A percentile compares a stretch with the other conserved stretches of the same genome.
These are phyloP conservation scores for Nematostella vectensis DNA, from an alignment of 92 coral and sea anemone species.

Conservation along the genomic window DNA sequence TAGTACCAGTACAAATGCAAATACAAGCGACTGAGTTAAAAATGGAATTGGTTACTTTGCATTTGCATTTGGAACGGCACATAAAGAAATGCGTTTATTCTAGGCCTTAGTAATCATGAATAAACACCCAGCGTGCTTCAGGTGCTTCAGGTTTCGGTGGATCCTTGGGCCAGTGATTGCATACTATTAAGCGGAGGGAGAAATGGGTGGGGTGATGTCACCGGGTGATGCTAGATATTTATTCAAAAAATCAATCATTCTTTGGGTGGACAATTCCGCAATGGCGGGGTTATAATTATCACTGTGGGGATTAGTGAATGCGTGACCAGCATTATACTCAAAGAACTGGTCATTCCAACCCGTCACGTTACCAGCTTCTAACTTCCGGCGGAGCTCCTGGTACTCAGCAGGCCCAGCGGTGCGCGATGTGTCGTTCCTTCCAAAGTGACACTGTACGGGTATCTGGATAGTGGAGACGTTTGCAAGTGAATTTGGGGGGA, in stretches of 20 bases:
- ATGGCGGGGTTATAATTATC: conserved; percentile 38
- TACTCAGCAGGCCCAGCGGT: conserved; percentile 53
- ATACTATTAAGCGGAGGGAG: too few species aligned
- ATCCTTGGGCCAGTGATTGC: too few species aligned
- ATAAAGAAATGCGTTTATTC: too few species aligned
- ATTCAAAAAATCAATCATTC: conserved; percentile 86
- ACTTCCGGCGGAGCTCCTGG: conserved; percentile 37
- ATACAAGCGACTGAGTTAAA: too few species aligned
- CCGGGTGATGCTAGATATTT: conserved; percentile 30
- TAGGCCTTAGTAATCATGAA: too few species aligned
- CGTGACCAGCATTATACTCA: conserved; percentile 73
- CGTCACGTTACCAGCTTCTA: conserved; percentile 84
- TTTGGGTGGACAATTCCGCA: conserved; percentile 47
- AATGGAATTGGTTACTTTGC: too few species aligned
- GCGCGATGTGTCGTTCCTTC: conserved; percentile 51
- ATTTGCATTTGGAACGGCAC: too few species aligned
- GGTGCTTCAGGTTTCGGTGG: too few species aligned
- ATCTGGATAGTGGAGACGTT: conserved; percentile 70
- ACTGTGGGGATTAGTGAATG: conserved; percentile 73
- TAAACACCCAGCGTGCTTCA: too few species aligned
- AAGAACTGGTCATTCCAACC: conserved; percentile 46
- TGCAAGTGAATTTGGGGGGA: conserved; percentile 50
- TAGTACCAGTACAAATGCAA: too few species aligned
- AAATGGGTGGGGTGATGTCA: conserved; percentile 1
- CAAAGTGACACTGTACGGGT: conserved; percentile 94